These are phyloP conservation scores for Actenoides hombroni DNA, from an alignment of 2,113 vertebrate genomes.

Conservation along the genomic window DNA sequence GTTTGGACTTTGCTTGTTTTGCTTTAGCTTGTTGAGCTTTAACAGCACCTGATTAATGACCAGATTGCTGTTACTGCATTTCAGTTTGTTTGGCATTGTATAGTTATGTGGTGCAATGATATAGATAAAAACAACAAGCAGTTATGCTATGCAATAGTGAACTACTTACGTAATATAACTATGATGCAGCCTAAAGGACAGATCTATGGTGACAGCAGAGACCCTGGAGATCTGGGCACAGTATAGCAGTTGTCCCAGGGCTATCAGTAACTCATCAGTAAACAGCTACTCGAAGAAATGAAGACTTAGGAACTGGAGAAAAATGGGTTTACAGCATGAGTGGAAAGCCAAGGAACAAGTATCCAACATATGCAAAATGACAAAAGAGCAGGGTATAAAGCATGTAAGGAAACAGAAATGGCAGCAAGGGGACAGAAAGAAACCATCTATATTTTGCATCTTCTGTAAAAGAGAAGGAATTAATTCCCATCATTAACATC, in stretches of 20 bases:
- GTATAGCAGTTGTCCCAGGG: neutral
- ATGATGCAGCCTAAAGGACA: neutral
- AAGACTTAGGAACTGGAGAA: neutral
- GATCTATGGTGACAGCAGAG: neutral
- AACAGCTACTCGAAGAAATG: neutral
- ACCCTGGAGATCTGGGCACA: neutral
- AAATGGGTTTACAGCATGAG: neutral
- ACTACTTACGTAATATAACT: neutral
- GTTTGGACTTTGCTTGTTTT: neutral
- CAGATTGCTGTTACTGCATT: neutral
- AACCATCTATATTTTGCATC: accelerated
- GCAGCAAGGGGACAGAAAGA: neutral
- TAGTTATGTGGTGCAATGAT: neutral
- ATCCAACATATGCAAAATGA: accelerated
- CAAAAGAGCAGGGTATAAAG: neutral
- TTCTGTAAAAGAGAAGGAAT: neutral
- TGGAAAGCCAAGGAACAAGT: neutral
- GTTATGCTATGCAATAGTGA: neutral
- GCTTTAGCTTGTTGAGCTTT: neutral
- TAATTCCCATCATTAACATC: neutral
- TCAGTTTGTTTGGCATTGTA: neutral
- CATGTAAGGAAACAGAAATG: neutral
- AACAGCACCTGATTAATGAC: neutral
- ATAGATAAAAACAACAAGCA: neutral
- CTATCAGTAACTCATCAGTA: neutral